These are phyloP conservation scores for Rhabdomys dilectus DNA, from an alignment of 2,113 vertebrate genomes.

Conservation along the genomic window DNA sequence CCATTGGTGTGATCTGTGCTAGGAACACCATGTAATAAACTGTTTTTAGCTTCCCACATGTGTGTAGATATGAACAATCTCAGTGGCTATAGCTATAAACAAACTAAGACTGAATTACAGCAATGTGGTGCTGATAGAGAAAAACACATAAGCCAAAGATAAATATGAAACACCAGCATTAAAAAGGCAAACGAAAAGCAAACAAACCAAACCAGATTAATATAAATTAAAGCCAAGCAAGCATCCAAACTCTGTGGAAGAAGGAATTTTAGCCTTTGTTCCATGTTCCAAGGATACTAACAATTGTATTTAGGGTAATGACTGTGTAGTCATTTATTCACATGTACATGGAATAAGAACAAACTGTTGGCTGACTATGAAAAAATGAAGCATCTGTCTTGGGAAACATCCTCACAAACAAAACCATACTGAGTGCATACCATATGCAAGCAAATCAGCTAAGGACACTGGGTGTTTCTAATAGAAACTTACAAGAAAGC, in stretches of 20 bases:
- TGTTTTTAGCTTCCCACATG: conserved; percentile 62
- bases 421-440: conserved; percentile 16
- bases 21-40: conserved; percentile 69
- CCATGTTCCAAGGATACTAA: conserved; percentile 55
- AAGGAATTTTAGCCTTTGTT: conserved; percentile 79
- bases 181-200: conserved; percentile 70
- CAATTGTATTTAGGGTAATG: conserved; percentile 29
- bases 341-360: conserved; percentile 43
- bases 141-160: conserved; percentile 62
- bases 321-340: conserved; percentile 61
- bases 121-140: conserved; percentile 49
- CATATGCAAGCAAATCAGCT: conserved; percentile 4
- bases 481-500: conserved; percentile 60
- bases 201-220: conserved; percentile 75
- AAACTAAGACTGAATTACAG: conserved; percentile 22
- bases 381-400: conserved; percentile 69
- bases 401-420: conserved; percentile 45
- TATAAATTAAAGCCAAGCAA: conserved; percentile 72
- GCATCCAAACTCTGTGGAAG: conserved; percentile 62
- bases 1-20: background rate
- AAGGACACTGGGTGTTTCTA: background rate
- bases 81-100: conserved; percentile 46
- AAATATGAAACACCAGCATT: conserved; percentile 74
- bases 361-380: conserved; percentile 56
- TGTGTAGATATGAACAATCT: conserved; percentile 36